These are phyloP conservation scores for Drosophila cognata DNA, from an alignment of 2,888 invertebrate species.

Conservation along the genomic window DNA sequence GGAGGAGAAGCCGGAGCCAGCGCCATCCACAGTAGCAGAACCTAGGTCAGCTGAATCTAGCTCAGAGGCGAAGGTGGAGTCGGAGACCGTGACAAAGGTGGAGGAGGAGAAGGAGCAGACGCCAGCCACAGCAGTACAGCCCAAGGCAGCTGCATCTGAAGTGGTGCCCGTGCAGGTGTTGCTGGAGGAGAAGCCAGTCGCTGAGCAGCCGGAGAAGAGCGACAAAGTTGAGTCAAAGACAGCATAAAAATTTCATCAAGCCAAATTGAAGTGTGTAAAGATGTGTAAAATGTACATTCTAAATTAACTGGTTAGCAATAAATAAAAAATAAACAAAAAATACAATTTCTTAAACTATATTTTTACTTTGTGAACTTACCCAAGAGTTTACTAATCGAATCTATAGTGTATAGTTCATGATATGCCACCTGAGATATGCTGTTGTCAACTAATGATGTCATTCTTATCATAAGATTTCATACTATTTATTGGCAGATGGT, in stretches of 20 bases:
- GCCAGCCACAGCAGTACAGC: neutral
- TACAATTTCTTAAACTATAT: neutral
- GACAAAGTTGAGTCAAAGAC: slow-evolving; percentile 37
- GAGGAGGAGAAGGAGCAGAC: neutral
- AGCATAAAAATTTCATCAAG: slow-evolving; percentile 36
- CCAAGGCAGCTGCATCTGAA: slow-evolving; percentile 24
- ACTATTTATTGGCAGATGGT: neutral
- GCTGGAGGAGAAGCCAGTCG: slow-evolving; percentile 32
- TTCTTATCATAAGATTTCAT: slow-evolving; percentile 9
- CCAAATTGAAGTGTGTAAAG: slow-evolving; percentile 17
- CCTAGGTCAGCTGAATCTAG: neutral
- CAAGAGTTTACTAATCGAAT: neutral
- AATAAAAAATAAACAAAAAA: slow-evolving; percentile 9
- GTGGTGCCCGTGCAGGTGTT: slow-evolving; percentile 57
- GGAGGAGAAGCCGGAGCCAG: neutral
- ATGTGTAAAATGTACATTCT: slow-evolving; percentile 4
- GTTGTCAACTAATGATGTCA: slow-evolving; percentile 44
- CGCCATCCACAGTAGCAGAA: neutral
- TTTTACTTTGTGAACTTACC: neutral
- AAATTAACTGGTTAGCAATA: slow-evolving; percentile 36
- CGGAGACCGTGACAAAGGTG: neutral
- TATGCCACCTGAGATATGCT: slow-evolving; percentile 22
- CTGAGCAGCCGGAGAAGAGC: slow-evolving; percentile 33
- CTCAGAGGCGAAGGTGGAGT: neutral
- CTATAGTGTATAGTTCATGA: slow-evolving; percentile 12